Percentiles rank a stretch among this genome's conserved stretches.
Evolutionary conservation across 2,113 vertebrate genomes (phyloP).

Genomic region (Ciconia maguari): DNA sequence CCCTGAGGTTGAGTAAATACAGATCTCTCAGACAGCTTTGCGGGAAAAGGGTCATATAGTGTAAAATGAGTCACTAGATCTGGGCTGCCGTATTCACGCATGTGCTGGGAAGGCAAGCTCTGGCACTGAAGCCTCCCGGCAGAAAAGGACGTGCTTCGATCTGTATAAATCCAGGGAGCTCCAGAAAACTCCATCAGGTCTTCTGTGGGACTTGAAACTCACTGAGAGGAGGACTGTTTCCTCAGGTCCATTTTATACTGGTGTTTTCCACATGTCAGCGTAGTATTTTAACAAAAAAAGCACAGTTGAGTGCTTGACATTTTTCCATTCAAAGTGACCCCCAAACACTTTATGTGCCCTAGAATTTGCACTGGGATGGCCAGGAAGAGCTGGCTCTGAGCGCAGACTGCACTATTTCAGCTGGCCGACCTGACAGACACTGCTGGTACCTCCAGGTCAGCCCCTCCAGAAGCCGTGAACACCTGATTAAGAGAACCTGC

Average conservation of each 20-base stretch:
- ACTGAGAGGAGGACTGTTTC: background rate
- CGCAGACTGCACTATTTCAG: background rate
- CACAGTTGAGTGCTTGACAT: background rate
- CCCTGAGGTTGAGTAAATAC: background rate
- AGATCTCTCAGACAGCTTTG: background rate
- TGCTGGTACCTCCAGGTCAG: background rate
- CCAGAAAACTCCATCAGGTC: background rate
- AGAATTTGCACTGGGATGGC: background rate
- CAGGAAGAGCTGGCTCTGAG: background rate
- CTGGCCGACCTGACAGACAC: background rate
- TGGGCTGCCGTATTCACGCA: accelerated
- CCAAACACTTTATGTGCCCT: background rate
- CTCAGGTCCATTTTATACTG: background rate
- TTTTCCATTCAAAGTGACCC: background rate
- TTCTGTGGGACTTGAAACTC: background rate
- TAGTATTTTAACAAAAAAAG: background rate
- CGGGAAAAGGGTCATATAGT: background rate
- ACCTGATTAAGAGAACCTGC: background rate
- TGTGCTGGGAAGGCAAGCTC: background rate
- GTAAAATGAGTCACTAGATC: background rate
- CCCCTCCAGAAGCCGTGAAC: background rate
- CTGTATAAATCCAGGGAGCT: background rate
- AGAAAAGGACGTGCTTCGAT: background rate
- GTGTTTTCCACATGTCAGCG: background rate
- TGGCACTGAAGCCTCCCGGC: background rate